A percentile compares a stretch with the other conserved stretches of the same genome.
Conservation (phyloP, 2,113 vertebrate species). For the Bungarus multicinctus region DNA sequence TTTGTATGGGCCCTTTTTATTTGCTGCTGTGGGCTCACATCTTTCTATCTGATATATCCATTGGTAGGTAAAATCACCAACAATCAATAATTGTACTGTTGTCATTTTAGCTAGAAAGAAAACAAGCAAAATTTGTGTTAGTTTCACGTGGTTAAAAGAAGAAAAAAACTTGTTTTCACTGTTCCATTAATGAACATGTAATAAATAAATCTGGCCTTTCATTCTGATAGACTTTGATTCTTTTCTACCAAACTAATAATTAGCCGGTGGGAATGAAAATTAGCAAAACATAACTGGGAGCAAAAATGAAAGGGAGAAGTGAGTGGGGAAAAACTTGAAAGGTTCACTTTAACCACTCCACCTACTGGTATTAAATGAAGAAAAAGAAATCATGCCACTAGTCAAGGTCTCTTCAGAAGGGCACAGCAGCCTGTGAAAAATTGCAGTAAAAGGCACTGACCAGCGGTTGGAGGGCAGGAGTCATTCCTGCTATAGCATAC, state of each 20-base stretch:
- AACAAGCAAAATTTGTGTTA: background rate
- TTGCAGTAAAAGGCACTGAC: background rate
- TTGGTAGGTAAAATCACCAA: background rate
- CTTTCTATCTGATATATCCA: background rate
- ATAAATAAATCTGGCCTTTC: background rate
- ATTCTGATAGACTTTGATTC: background rate
- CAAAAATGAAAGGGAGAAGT: background rate
- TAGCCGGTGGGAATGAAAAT: background rate
- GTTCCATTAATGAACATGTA: background rate
- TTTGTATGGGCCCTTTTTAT: background rate
- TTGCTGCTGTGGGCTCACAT: background rate
- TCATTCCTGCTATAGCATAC: background rate
- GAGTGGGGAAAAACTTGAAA: background rate
- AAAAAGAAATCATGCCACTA: background rate
- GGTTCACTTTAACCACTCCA: background rate
- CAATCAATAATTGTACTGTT: background rate
- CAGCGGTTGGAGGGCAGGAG: background rate
- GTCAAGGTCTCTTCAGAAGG: background rate
- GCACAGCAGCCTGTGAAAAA: background rate
- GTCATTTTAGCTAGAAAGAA: background rate
- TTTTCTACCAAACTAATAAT: background rate
- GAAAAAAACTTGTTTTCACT: background rate
- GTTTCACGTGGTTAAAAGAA: background rate
- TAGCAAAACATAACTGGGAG: background rate
- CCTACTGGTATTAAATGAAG: background rate